Conservation (phyloP, 2,113 vertebrate genomes). For the Anarrhichthys ocellatus region DNA sequence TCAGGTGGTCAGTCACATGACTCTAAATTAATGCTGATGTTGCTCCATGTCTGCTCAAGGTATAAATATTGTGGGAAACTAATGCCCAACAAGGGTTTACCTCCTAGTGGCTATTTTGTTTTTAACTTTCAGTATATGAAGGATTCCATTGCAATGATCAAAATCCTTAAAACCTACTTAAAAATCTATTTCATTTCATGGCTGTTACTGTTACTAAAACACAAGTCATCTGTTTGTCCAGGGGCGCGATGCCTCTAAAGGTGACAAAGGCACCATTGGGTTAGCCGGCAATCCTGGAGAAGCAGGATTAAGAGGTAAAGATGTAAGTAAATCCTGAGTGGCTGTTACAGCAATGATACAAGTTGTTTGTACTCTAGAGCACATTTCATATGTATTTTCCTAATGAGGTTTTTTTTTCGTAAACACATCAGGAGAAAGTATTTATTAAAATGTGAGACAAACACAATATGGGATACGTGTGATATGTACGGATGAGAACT, state of each 20-base stretch:
- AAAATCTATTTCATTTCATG: neutral
- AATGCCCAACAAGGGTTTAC: neutral
- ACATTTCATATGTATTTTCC: conserved; percentile 4
- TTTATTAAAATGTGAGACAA: neutral
- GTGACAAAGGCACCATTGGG: conserved; percentile 84
- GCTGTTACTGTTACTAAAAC: neutral
- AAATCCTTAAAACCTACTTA: neutral
- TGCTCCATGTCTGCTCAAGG: neutral
- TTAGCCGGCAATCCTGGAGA: conserved; percentile 82
- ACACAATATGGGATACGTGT: neutral
- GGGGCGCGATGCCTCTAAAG: conserved; percentile 86
- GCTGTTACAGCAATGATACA: conserved; percentile 51
- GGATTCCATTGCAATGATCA: neutral
- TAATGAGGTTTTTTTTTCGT: neutral
- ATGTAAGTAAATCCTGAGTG: conserved; percentile 89
- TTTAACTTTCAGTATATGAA: neutral
- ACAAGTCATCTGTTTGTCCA: conserved; percentile 59
- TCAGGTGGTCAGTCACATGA: neutral
- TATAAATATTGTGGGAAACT: neutral
- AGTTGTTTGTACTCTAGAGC: conserved; percentile 2
- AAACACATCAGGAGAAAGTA: neutral
- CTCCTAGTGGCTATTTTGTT: too few species aligned
- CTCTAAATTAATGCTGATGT: neutral
- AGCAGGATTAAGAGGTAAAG: conserved; percentile 92
- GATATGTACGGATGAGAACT: neutral